Percentiles rank a stretch among this genome's conserved stretches.
phyloP scores from a whole-genome alignment of 2,113 vertebrate genomes.

The Saguinus imperator region DNA sequence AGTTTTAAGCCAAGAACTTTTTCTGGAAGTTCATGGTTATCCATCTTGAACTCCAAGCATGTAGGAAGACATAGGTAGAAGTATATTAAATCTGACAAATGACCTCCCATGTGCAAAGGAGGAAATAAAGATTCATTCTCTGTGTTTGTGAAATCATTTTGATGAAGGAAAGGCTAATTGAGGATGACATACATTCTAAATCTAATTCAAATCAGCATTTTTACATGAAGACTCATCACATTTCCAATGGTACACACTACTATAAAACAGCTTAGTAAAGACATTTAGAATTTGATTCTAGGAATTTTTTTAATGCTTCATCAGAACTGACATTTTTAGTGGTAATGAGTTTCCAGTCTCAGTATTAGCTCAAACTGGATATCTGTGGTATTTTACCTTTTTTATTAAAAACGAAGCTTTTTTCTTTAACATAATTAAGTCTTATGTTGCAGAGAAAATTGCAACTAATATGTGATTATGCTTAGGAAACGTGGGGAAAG shows the following conservation, averaged over 20 bases:
- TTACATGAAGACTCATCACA: slow-evolving; percentile 90
- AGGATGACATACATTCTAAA: slow-evolving; percentile 89
- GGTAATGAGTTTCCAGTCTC: slow-evolving; percentile 82
- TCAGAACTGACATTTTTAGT: slow-evolving; percentile 83
- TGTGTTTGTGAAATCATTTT: slow-evolving; percentile 89
- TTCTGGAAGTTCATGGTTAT: slow-evolving; percentile 76
- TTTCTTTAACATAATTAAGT: slow-evolving; percentile 71
- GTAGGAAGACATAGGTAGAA: slow-evolving; percentile 87
- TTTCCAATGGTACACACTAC: slow-evolving; percentile 83
- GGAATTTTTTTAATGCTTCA: slow-evolving; percentile 82
- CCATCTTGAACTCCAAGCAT: slow-evolving; percentile 85
- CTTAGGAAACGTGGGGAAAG: slow-evolving; percentile 72
- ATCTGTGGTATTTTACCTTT: slow-evolving; percentile 70
- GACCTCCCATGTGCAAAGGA: slow-evolving; percentile 89
- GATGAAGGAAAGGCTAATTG: slow-evolving; percentile 89
- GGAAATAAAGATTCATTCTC: slow-evolving; percentile 91
- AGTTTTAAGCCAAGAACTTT: slow-evolving; percentile 73
- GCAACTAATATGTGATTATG: slow-evolving; percentile 76
- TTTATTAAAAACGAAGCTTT: slow-evolving; percentile 70
- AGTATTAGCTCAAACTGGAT: slow-evolving; percentile 76
- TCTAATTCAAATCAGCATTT: slow-evolving; percentile 90
- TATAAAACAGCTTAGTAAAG: slow-evolving; percentile 87
- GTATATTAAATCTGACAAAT: slow-evolving; percentile 90
- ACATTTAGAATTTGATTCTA: slow-evolving; percentile 85
- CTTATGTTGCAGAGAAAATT: slow-evolving; percentile 76